Percentiles rank a stretch among this genome's conserved stretches.
These are phyloP conservation scores for Teleogryllus occipitalis DNA, from an alignment of 1,140 invertebrate genomes.

Conservation along the genomic window DNA sequence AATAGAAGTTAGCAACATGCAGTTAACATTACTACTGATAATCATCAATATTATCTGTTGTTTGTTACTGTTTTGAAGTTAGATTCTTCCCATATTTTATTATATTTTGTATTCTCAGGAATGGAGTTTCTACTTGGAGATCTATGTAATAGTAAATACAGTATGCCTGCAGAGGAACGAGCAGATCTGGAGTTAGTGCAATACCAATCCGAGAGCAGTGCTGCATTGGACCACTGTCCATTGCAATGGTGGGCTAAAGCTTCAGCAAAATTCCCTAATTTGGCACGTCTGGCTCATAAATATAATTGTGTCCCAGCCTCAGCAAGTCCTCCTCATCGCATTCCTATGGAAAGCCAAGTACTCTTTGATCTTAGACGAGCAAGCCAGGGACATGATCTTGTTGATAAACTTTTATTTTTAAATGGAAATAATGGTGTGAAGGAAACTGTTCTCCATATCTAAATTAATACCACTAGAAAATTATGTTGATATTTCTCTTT, in stretches of 20 bases:
- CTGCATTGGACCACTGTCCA: conserved; percentile 41
- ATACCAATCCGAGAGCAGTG: conserved; percentile 42
- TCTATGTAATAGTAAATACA: conserved; percentile 29
- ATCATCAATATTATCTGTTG: too few species aligned
- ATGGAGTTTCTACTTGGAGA: conserved; percentile 41
- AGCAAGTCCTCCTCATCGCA: conserved; percentile 36
- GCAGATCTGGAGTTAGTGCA: conserved; percentile 43
- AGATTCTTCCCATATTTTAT: neutral
- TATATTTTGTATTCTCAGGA: conserved; percentile 27
- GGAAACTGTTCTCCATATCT: neutral
- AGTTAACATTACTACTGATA: neutral
- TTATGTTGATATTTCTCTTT: neutral
- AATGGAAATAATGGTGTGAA: conserved; percentile 32
- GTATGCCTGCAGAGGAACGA: conserved; percentile 38
- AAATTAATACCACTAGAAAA: neutral
- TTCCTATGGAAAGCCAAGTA: conserved; percentile 37
- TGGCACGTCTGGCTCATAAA: conserved; percentile 37
- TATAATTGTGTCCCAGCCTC: conserved; percentile 44
- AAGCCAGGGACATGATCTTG: conserved; percentile 35
- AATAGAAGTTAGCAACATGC: neutral
- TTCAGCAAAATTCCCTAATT: conserved; percentile 41
- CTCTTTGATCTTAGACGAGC: conserved; percentile 37
- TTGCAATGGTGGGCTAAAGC: conserved; percentile 43
- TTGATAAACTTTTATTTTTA: conserved; percentile 40
- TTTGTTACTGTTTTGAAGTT: neutral